Evolutionary conservation across 2,797 vertebrate genomes (phyloP).

Genomic region (Euthynnus affinis): DNA sequence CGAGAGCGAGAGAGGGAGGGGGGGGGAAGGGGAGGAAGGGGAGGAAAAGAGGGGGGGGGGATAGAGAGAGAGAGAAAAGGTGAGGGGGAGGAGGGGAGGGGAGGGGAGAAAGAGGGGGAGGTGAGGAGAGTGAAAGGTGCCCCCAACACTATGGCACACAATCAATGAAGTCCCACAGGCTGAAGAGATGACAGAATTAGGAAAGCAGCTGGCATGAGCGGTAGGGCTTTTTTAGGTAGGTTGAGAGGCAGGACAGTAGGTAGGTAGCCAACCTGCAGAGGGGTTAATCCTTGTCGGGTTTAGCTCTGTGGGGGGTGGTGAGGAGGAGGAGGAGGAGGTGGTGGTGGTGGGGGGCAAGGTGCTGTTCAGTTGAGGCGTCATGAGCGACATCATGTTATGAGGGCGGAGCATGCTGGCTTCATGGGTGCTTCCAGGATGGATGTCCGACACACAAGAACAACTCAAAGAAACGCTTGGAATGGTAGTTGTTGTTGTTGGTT

Average conservation of each 20-base stretch:
- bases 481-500: constrained; percentile 74
- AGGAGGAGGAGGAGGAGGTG: constrained; percentile 68
- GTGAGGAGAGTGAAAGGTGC: constrained; percentile 86
- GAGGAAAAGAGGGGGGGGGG: constrained; percentile 33
- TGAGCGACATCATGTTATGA: constrained; percentile 91
- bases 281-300: constrained; percentile 88
- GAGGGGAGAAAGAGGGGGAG: constrained; percentile 58
- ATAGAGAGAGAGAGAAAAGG: constrained; percentile 65
- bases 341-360: constrained; percentile 78
- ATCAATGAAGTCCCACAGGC: constrained; percentile 90
- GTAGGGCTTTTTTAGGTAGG: constrained; percentile 66
- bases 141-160: constrained; percentile 89
- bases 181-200: constrained; percentile 90
- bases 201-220: constrained; percentile 90
- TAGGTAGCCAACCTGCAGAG: constrained; percentile 77
- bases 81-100: constrained; percentile 33
- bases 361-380: constrained; percentile 88
- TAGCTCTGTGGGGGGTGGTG: constrained; percentile 81
- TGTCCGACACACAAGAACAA: constrained; percentile 89
- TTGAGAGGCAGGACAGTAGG: constrained; percentile 74
- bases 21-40: constrained; percentile 41
- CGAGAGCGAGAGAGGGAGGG: constrained; percentile 75
- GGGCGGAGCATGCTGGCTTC: constrained; percentile 90
- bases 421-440: constrained; percentile 88
- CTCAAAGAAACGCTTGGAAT: constrained; percentile 88